Evolutionary conservation across 2,797 vertebrate species (phyloP).

Genomic region (Halcyon smyrnensis): DNA sequence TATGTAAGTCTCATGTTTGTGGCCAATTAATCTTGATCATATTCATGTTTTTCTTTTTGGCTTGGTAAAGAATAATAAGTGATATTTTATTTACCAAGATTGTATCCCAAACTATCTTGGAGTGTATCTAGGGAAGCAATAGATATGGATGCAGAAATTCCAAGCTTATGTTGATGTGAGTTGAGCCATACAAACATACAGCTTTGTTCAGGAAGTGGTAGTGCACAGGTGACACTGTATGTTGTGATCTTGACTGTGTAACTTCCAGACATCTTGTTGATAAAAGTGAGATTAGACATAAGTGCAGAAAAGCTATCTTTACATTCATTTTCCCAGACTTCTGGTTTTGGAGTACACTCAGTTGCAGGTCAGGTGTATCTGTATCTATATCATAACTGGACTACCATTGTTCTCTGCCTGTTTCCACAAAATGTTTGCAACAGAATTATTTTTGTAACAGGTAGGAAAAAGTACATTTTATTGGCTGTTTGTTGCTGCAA

Average conservation of each 20-base stretch:
- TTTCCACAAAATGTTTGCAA: neutral
- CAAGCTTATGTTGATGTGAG: neutral
- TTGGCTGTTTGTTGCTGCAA: neutral
- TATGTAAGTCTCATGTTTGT: neutral
- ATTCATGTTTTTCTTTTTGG: neutral
- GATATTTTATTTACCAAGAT: neutral
- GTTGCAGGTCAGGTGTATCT: neutral
- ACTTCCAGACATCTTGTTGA: fast-evolving
- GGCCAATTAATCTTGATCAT: neutral
- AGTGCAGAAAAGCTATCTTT: neutral
- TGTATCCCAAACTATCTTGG: neutral
- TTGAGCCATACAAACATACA: neutral
- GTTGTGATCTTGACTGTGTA: neutral
- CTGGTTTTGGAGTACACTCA: neutral
- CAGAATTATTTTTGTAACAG: neutral
- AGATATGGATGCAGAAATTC: neutral
- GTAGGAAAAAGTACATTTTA: neutral
- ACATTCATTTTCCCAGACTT: neutral
- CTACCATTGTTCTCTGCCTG: neutral
- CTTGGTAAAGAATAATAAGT: neutral
- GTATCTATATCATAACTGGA: neutral
- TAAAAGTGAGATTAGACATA: neutral
- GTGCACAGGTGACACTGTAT: neutral
- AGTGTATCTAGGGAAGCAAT: neutral
- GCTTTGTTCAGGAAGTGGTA: neutral